Percentiles rank a stretch among this genome's conserved stretches.
Conservation (phyloP, 2,113 vertebrate species). For the Upupa epops region DNA sequence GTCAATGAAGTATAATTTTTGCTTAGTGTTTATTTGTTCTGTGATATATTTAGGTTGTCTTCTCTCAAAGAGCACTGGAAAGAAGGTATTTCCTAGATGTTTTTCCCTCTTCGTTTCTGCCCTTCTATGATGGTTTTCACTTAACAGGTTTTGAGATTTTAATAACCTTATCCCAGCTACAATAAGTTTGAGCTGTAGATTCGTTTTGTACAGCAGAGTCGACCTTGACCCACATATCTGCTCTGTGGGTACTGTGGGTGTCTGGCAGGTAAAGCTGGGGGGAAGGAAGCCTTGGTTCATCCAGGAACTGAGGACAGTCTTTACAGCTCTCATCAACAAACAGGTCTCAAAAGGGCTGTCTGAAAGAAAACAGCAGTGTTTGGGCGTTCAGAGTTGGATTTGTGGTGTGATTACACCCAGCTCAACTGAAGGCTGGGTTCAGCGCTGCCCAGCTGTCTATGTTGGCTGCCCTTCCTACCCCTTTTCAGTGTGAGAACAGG, state of each 20-base stretch:
- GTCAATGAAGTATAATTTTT: background rate
- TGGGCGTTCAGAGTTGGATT: background rate
- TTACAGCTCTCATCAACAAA: background rate
- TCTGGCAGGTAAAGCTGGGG: background rate
- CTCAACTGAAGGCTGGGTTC: background rate
- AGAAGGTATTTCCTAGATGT: background rate
- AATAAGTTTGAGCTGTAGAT: background rate
- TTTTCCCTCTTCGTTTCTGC: background rate
- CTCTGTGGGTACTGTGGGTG: background rate
- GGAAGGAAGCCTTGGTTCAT: background rate
- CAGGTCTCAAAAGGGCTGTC: background rate
- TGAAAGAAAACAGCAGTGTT: background rate
- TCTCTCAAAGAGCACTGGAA: background rate
- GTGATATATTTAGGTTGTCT: background rate
- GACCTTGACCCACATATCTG: background rate
- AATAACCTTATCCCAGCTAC: background rate
- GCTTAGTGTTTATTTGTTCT: background rate
- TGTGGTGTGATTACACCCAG: background rate
- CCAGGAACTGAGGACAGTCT: background rate
- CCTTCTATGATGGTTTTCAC: background rate
- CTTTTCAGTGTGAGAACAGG: background rate
- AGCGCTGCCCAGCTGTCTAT: rapidly evolving
- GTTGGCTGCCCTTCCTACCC: background rate
- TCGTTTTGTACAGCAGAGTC: background rate
- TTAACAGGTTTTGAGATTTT: background rate